These are phyloP conservation scores for Protomyctophum bolini DNA, from an alignment of 2,113 vertebrate species.

Conservation along the genomic window DNA sequence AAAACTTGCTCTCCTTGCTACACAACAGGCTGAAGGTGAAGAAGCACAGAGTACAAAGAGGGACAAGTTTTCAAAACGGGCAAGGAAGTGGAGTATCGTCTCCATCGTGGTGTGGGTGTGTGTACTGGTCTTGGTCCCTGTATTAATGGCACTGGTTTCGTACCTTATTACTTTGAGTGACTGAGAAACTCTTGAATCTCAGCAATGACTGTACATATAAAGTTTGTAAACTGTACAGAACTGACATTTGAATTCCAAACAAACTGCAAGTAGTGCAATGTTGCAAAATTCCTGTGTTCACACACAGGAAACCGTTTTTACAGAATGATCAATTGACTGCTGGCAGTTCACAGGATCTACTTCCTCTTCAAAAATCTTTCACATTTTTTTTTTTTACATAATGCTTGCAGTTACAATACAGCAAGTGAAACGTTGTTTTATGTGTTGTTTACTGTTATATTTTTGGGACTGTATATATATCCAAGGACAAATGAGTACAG, in stretches of 20 bases:
- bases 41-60: conserved; percentile 42
- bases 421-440: background rate
- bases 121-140: conserved; percentile 56
- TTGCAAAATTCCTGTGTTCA: background rate
- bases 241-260: too few relatives aligned
- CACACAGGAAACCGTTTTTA: background rate
- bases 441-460: conserved; percentile 41
- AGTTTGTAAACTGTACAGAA: background rate
- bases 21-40: conserved; percentile 68
- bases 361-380: background rate
- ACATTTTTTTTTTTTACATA: background rate
- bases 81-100: conserved; percentile 62
- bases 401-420: background rate
- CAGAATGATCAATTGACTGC: background rate
- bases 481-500: conserved; percentile 15
- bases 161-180: conserved; percentile 79
- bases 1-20: conserved; percentile 30
- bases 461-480: conserved; percentile 57
- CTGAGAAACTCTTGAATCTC: conserved; percentile 37
- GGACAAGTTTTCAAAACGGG: conserved; percentile 51
- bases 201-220: background rate
- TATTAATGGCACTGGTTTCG: conserved; percentile 75
- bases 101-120: conserved; percentile 73
- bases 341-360: background rate
- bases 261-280: too few relatives aligned